Base-by-base conservation (phyloP, 2,888 invertebrate genomes). In the Tiphia femorata region DNA sequence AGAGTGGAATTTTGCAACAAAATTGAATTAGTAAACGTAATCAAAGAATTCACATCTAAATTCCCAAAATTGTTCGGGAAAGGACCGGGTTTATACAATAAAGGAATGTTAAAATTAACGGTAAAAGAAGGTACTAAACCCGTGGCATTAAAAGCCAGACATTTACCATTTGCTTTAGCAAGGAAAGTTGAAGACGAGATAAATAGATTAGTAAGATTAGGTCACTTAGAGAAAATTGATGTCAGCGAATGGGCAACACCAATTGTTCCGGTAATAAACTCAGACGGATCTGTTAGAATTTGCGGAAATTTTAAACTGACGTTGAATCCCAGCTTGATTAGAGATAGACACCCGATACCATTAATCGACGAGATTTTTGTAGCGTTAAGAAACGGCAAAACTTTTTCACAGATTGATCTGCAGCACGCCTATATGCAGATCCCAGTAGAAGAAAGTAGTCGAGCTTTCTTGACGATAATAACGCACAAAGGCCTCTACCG, bases 211-310 rank as follows among this genome's bases (percentile, higher is more conserved):
- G 49, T 51, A 66, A 25, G 61, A 64, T 23, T 56, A 48, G 46
- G 65, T 52, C 70, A 64, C 58, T 14, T 60, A 60, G 42, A 57
- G 62, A 46, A 58, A 30, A 47, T 67, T 35, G 49, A 76, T 20
- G 44, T 43, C 14, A 74, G 74, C 23, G 71, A 77, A 35, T 78
- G 50, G 75, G 76, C 72, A n/a, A 77, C 79, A 10, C 78, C 79
- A 1, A 70, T 77, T 16, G 78, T 78, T 1, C 69, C 72, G 3
- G 72, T 79, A 12, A 44, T 62, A 3, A 79, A 79, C 59, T 56
- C 60, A 20, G 52, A 72, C 44, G 65, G 62, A 3, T 23, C 33
- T 5, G 59, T 80, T 2, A 56, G 75, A 33, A 58, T 73, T 35
- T 71, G 72, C 43, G 68, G 69, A 1, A 60, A 72, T 57, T 75